These are phyloP conservation scores for Dermolepida albohirtum DNA, from an alignment of 2,888 invertebrate species.

Conservation along the genomic window DNA sequence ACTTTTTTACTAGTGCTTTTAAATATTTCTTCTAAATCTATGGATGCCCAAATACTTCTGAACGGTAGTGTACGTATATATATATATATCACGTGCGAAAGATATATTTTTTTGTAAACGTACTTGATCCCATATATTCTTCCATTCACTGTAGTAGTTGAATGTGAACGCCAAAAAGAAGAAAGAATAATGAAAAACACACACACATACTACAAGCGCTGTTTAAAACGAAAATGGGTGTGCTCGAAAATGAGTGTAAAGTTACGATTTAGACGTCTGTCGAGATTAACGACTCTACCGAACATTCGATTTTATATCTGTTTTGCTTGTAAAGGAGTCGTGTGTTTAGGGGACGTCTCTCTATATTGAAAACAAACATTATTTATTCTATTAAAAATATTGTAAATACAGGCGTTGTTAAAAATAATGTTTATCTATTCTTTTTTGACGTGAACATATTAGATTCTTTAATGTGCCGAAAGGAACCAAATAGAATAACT, in stretches of 20 bases:
- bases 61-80: too few relatives aligned
- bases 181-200: slow-evolving; percentile 35
- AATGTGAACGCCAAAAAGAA: slow-evolving; percentile 14
- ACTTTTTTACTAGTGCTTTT: too few relatives aligned
- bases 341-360: slow-evolving; percentile 46
- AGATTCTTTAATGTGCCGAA: slow-evolving; percentile 32
- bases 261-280: slow-evolving; percentile 58
- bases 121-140: slow-evolving; percentile 24
- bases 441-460: slow-evolving; percentile 21
- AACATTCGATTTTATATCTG: slow-evolving; percentile 55
- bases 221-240: slow-evolving; percentile 35
- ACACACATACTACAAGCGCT: slow-evolving; percentile 3
- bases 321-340: slow-evolving; percentile 37
- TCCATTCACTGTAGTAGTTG: slow-evolving; percentile 3
- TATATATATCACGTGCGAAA: too few relatives aligned
- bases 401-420: slow-evolving; percentile 23
- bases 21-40: too few relatives aligned
- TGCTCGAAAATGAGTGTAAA: slow-evolving; percentile 51
- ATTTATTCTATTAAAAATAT: slow-evolving; percentile 44
- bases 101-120: neutral
- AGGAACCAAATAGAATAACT: slow-evolving; percentile 17
- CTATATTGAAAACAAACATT: slow-evolving; percentile 45
- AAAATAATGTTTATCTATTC: slow-evolving; percentile 11
- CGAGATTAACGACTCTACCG: slow-evolving; percentile 58
- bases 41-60: too few relatives aligned